These are phyloP conservation scores for Micrasema minimum DNA, from an alignment of 1,140 invertebrate genomes.

Conservation along the genomic window DNA sequence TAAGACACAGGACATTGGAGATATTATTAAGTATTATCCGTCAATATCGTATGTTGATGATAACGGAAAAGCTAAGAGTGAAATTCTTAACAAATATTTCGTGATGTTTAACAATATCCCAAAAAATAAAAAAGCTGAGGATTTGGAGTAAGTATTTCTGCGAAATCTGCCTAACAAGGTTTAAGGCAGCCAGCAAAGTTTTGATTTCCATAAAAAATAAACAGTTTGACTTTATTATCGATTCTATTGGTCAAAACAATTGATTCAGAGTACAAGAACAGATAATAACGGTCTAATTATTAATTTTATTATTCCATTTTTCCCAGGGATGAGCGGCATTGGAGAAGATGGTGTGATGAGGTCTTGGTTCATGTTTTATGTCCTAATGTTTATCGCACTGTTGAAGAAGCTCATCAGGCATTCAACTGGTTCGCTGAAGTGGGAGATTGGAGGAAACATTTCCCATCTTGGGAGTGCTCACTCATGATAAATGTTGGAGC, in stretches of 20 bases:
- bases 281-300: too few species aligned
- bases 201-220: too few species aligned
- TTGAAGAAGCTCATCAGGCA: constrained; percentile 85
- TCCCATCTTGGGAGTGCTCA: constrained; percentile 84
- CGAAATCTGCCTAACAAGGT: too few species aligned
- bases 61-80: constrained; percentile 73
- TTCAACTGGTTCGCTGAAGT: constrained; percentile 92
- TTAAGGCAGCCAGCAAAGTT: too few species aligned
- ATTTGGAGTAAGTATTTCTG: constrained; percentile 72
- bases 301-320: constrained; percentile 3
- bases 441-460: constrained; percentile 92
- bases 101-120: constrained; percentile 83
- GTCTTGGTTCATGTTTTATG: constrained; percentile 92
- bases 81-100: constrained; percentile 95
- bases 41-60: constrained; percentile 76
- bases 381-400: constrained; percentile 95
- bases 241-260: too few species aligned
- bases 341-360: constrained; percentile 94
- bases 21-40: constrained; percentile 88
- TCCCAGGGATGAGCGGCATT: constrained; percentile 88
- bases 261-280: too few species aligned
- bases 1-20: constrained; percentile 69
- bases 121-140: constrained; percentile 68
- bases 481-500: constrained; percentile 96
- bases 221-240: too few species aligned